Evolutionary conservation across 2,113 vertebrate species (phyloP).

Genomic region (human (Homo sapiens)): DNA sequence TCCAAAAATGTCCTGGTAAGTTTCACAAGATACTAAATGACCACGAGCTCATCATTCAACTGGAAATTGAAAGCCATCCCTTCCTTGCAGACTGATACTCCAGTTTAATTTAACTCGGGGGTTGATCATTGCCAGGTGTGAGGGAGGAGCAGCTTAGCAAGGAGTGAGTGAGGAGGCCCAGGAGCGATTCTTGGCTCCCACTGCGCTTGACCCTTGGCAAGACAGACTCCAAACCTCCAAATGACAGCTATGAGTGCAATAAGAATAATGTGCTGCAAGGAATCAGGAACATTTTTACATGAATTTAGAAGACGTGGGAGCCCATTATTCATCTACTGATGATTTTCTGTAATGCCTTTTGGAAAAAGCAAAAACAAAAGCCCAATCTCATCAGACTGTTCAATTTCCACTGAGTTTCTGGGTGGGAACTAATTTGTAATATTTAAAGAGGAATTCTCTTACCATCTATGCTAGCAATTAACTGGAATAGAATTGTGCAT

Average conservation of each 20-base stretch:
- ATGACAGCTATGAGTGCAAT: background rate
- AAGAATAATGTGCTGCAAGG: background rate
- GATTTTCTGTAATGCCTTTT: constrained; percentile 39
- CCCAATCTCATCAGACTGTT: background rate
- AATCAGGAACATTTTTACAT: background rate
- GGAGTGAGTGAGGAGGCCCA: background rate
- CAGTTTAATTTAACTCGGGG: background rate
- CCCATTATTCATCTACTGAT: background rate
- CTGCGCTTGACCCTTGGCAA: background rate
- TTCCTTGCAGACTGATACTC: background rate
- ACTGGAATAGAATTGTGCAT: background rate
- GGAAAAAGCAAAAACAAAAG: background rate
- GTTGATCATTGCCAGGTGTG: constrained; percentile 31
- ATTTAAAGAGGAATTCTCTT: constrained; percentile 41
- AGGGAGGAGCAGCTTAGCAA: background rate
- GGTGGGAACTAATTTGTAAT: constrained; percentile 1
- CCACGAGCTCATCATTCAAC: background rate
- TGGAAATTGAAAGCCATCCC: background rate
- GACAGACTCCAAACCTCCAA: background rate
- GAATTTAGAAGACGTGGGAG: constrained; percentile 3
- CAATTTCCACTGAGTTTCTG: background rate
- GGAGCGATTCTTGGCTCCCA: background rate
- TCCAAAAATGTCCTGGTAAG: background rate
- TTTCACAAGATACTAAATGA: background rate
- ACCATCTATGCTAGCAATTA: background rate